These are phyloP conservation scores for Hepsetus odoe DNA, from an alignment of 2,113 vertebrate species.

Conservation along the genomic window DNA sequence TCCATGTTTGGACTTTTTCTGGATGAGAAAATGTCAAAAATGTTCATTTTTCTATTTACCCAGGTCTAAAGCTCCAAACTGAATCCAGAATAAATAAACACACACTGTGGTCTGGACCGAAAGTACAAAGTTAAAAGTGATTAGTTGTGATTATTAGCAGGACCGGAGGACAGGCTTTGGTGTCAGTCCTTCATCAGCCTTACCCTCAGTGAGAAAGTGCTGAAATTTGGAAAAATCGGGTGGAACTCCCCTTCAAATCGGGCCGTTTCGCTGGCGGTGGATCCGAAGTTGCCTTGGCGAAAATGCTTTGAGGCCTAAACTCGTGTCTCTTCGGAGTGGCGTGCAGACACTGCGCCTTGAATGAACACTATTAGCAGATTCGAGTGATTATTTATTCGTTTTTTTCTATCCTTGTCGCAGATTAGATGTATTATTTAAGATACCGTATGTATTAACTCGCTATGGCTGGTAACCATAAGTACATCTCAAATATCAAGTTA, in stretches of 20 bases:
- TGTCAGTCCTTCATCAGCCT: no score
- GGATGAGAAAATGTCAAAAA: no score
- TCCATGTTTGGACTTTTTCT: no score
- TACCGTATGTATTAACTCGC: slow-evolving; percentile 90
- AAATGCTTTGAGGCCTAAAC: background rate
- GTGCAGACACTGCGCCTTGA: slow-evolving; percentile 66
- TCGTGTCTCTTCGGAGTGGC: slow-evolving; percentile 33
- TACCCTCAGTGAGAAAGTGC: background rate
- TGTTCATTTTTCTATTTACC: no score
- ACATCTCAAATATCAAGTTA: slow-evolving; percentile 80
- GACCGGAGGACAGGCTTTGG: no score
- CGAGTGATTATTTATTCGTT: slow-evolving; percentile 90
- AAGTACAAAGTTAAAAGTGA: no score
- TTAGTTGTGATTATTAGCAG: no score
- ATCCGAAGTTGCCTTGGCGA: no score
- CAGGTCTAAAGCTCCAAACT: no score
- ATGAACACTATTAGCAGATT: slow-evolving; percentile 77
- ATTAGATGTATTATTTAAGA: slow-evolving; percentile 93
- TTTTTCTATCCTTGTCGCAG: slow-evolving; percentile 77
- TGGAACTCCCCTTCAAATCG: background rate
- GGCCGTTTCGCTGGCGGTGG: background rate
- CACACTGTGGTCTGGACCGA: no score
- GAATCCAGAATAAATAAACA: no score
- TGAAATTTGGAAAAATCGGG: background rate
- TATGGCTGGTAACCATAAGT: slow-evolving; percentile 98